Evolutionary conservation across 2,888 invertebrate species (phyloP).

Genomic region (Tenthredo distinguenda): DNA sequence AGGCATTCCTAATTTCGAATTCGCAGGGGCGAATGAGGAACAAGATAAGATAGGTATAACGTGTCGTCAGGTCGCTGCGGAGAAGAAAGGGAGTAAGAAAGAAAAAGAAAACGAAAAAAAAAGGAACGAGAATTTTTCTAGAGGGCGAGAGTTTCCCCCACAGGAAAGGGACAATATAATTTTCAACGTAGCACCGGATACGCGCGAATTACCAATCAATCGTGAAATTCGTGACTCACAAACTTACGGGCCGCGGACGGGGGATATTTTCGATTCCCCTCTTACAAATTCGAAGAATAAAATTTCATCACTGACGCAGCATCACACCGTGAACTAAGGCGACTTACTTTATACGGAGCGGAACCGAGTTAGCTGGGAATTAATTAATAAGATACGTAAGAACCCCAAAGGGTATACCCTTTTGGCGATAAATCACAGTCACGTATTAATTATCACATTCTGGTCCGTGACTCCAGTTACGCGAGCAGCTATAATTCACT

Average conservation of each 20-base stretch:
- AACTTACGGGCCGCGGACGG: too few species aligned
- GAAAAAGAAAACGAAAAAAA: neutral
- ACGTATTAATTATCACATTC: conserved; percentile 50
- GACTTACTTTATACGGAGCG: neutral
- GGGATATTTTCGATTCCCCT: conserved; percentile 4
- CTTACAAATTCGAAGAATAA: neutral
- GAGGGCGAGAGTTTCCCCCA: neutral
- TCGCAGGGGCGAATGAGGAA: neutral
- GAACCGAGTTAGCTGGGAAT: conserved; percentile 10
- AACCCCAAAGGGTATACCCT: conserved; percentile 46
- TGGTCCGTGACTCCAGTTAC: conserved; percentile 47
- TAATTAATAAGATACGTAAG: conserved; percentile 49
- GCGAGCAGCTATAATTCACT: conserved; percentile 44
- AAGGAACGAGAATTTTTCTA: neutral
- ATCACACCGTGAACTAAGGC: neutral
- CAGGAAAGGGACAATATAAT: conserved; percentile 26
- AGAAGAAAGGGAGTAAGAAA: neutral
- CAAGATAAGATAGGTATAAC: conserved; percentile 4
- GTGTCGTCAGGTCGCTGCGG: neutral
- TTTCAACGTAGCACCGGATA: conserved; percentile 23
- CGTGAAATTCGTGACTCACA: conserved; percentile 29
- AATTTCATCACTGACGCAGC: neutral
- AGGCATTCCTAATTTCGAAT: conserved; percentile 33
- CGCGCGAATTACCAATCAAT: conserved; percentile 37
- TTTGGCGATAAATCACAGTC: conserved; percentile 45